Evolutionary conservation across 2,113 vertebrate genomes (phyloP).

Genomic region (Athene cunicularia): DNA sequence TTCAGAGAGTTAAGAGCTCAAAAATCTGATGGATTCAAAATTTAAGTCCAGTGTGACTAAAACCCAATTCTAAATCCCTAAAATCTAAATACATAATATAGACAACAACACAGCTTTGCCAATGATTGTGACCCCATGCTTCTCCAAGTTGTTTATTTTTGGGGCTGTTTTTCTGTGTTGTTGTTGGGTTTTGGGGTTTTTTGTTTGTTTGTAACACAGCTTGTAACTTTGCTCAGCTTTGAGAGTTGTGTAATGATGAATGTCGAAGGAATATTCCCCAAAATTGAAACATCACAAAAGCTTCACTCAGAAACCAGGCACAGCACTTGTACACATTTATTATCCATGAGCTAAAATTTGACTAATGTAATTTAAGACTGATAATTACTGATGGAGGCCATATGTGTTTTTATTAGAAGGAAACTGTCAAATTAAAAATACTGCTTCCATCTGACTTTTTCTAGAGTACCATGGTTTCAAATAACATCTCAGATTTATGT

Average conservation of each 20-base stretch:
- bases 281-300: not conserved
- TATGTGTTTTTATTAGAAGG: constrained; percentile 2
- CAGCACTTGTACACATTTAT: not conserved
- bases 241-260: not conserved
- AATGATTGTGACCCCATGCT: not conserved
- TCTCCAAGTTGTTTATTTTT: not conserved
- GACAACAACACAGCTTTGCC: not conserved
- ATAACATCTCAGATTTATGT: not conserved
- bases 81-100: not conserved
- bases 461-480: not conserved
- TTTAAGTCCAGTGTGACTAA: not conserved
- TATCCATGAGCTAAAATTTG: not conserved
- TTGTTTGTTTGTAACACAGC: not conserved
- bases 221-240: not conserved
- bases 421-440: not conserved
- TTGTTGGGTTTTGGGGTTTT: no score
- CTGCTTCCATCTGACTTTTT: not conserved
- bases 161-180: no score
- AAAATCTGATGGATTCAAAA: not conserved
- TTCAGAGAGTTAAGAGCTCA: not conserved
- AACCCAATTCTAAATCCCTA: not conserved
- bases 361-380: not conserved
- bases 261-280: not conserved
- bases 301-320: not conserved
- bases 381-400: constrained; percentile 37